A percentile compares a stretch with the other conserved stretches of the same genome.
These are phyloP conservation scores for Timema cristinae DNA, from an alignment of 2,888 invertebrate genomes.

Conservation along the genomic window DNA sequence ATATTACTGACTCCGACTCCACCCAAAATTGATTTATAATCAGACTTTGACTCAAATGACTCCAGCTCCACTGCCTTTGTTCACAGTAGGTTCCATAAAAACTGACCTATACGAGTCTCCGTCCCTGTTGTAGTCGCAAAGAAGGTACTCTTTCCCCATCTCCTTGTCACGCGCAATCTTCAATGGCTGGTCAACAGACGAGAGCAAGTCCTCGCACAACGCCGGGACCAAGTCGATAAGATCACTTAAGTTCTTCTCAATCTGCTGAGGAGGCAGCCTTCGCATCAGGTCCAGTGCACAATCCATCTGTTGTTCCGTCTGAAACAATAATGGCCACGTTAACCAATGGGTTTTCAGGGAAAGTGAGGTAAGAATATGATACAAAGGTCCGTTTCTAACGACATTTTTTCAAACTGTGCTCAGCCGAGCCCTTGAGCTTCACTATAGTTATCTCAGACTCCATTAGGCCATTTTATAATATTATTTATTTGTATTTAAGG, in stretches of 20 bases:
- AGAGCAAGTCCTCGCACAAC: conserved; percentile 93
- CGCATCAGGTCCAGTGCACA: conserved; percentile 99
- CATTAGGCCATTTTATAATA: no score
- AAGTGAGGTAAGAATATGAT: no score
- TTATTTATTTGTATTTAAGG: no score
- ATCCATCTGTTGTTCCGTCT: conserved; percentile 97
- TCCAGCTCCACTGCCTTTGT: no score
- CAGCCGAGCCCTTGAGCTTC: no score
- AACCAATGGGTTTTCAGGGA: no score
- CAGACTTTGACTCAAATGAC: no score
- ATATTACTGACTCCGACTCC: no score
- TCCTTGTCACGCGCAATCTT: conserved; percentile 95
- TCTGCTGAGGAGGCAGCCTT: conserved; percentile 97
- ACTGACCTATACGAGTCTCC: conserved; percentile 90
- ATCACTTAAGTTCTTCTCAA: conserved; percentile 97
- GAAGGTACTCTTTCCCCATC: conserved; percentile 92
- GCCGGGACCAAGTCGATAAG: conserved; percentile 94
- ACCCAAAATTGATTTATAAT: no score
- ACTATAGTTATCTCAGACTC: no score
- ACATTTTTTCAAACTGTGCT: no score
- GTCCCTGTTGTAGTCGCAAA: conserved; percentile 99
- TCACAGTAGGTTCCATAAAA: background rate
- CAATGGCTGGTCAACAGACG: conserved; percentile 96
- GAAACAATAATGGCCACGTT: conserved; percentile 37
- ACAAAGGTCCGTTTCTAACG: no score